These are phyloP conservation scores for Trichopria drosophilae DNA, from an alignment of 2,888 invertebrate genomes.

Conservation along the genomic window DNA sequence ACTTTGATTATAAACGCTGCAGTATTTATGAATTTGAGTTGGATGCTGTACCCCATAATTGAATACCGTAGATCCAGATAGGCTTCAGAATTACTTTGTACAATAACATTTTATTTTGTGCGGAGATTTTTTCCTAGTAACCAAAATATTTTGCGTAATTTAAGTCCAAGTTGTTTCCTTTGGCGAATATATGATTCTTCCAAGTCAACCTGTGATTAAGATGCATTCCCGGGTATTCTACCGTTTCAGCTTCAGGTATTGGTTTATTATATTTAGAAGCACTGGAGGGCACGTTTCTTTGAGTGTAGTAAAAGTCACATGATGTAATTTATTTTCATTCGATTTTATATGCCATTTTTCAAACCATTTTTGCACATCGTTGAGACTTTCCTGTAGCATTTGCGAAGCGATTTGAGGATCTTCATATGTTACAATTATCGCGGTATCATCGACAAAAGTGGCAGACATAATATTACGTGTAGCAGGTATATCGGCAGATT, in stretches of 20 bases:
- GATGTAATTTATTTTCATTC: slow-evolving; percentile 34
- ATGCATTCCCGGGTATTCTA: slow-evolving; percentile 32
- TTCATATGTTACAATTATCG: too few species aligned
- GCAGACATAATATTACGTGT: slow-evolving; percentile 14
- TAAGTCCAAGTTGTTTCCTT: slow-evolving; percentile 9
- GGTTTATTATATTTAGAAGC: too few species aligned
- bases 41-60: too few species aligned
- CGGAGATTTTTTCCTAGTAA: slow-evolving; percentile 8
- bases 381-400: too few species aligned
- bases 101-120: too few species aligned
- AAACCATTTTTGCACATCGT: too few species aligned
- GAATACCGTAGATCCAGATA: too few species aligned
- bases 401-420: too few species aligned
- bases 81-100: too few species aligned
- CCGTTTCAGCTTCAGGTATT: too few species aligned
- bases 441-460: slow-evolving; percentile 33
- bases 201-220: slow-evolving; percentile 19
- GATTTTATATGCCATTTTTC: slow-evolving; percentile 33
- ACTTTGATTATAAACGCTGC: too few species aligned
- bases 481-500: slow-evolving; percentile 27
- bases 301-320: slow-evolving; percentile 34
- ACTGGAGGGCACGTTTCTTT: slow-evolving; percentile 1
- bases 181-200: not conserved
- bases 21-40: too few species aligned
- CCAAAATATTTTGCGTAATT: slow-evolving; percentile 9